phyloP scores from a whole-genome alignment of 2,113 vertebrate species.

The Phalacrocorax pelagicus region DNA sequence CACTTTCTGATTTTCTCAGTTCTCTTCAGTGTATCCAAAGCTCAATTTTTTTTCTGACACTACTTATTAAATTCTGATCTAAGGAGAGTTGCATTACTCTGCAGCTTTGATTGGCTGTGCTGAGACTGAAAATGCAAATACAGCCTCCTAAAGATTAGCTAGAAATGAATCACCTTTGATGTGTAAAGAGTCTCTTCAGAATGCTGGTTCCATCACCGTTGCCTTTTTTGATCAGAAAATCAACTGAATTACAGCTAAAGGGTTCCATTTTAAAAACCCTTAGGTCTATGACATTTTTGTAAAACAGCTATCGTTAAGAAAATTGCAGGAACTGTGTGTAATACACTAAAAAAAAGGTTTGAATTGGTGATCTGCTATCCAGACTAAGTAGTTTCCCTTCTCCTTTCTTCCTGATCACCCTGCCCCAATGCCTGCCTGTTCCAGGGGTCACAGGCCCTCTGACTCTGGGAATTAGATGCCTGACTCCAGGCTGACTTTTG shows the following conservation, averaged over 20 bases:
- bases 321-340: not conserved
- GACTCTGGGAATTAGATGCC: not conserved
- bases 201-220: not conserved
- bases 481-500: not conserved
- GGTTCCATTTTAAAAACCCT: not conserved
- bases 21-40: not conserved
- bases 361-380: not conserved
- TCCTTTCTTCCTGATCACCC: not conserved
- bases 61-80: not conserved
- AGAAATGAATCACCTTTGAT: not conserved
- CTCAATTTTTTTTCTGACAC: not conserved
- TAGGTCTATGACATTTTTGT: not conserved
- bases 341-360: not conserved
- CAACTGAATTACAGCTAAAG: not conserved
- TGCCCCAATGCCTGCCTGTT: not conserved
- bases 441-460: not conserved
- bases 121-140: not conserved
- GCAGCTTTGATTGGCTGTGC: not conserved
- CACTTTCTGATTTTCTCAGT: not conserved
- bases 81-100: not conserved
- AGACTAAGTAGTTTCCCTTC: not conserved
- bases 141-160: not conserved
- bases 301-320: not conserved
- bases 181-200: not conserved
- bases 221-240: not conserved